Base-by-base conservation (phyloP, 1,140 invertebrate genomes). In the Formica selysi region DNA sequence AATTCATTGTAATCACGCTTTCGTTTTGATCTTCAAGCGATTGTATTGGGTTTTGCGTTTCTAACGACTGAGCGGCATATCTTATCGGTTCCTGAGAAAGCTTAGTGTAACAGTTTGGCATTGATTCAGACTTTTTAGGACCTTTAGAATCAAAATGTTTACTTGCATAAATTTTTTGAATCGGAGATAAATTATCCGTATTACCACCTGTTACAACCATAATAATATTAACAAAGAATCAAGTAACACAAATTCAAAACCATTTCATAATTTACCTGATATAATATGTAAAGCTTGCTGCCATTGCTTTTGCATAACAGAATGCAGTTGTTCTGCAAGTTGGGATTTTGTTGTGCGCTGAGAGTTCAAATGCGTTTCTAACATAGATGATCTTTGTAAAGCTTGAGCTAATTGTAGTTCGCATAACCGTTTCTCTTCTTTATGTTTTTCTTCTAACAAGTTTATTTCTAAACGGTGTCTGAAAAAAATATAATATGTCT, bases 231-330 rank as follows among this genome's bases (percentile, higher is more conserved):
- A 65, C 22, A 65, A 78, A 0, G 71, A 64, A 41, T 41, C 22
- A 48, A 6, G 3, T 85, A 67, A 51, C 22, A 32, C 13, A 8
- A 68, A 57, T 29, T 70, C 4, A 2, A 83, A 76, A 29, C 3
- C 3, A 57, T 65, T 85, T 8, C 10, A 7, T 2, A 29, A 51
- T 64, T 65, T 94, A 85, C 95, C 95, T 76, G 96, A 97, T 62
- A 98, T 96, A 83, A 98, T 97, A 86, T 96, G 96, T 22, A 98
- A 92, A 29, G 97, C 97, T 94, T 98, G 97, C 65, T 97, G 95
- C 97, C 97, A 98, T 91, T 98, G 97, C 57, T 96, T 96, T 94
- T 98, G 96, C 97, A 98, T 98, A 0, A 98, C 96, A 62, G 95
- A 96, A 93, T 98, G 97, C 87, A 98, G 93, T 92, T 97, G 96